Percentiles rank a stretch among this genome's conserved stretches.
Evolutionary conservation across 2,888 invertebrate genomes (phyloP).

Genomic region (Xestia rhomboidea): DNA sequence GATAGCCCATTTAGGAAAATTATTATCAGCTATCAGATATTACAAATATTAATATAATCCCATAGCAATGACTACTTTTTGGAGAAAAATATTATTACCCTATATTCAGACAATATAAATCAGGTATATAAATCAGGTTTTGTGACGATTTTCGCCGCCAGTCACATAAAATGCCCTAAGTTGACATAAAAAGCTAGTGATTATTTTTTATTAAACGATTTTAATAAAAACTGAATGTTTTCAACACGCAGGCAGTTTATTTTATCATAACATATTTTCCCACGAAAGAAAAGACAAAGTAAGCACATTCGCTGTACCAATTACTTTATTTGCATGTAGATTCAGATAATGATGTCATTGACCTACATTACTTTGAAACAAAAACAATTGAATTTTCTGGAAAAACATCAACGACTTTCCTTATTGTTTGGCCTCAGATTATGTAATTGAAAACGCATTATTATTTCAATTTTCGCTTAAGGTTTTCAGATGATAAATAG

Average conservation of each 20-base stretch:
- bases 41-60: no score
- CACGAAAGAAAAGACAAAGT: constrained; percentile 4
- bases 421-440: constrained; percentile 34
- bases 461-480: constrained; percentile 65
- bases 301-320: constrained; percentile 40
- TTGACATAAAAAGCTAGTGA: no score
- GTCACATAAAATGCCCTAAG: not conserved
- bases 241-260: not conserved
- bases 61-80: not conserved
- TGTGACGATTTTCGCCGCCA: not conserved
- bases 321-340: constrained; percentile 46
- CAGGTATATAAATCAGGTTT: no score
- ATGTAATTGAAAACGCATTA: constrained; percentile 62
- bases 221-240: not conserved
- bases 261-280: constrained; percentile 7
- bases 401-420: constrained; percentile 35
- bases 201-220: not conserved
- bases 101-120: not conserved
- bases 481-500: constrained; percentile 72
- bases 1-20: no score
- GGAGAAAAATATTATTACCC: not conserved
- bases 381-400: constrained; percentile 33
- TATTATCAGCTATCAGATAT: no score
- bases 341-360: constrained; percentile 35
- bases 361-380: constrained; percentile 37